phyloP scores from a whole-genome alignment of 2,888 invertebrate genomes.

The Mimumesa dahlbomi region DNA sequence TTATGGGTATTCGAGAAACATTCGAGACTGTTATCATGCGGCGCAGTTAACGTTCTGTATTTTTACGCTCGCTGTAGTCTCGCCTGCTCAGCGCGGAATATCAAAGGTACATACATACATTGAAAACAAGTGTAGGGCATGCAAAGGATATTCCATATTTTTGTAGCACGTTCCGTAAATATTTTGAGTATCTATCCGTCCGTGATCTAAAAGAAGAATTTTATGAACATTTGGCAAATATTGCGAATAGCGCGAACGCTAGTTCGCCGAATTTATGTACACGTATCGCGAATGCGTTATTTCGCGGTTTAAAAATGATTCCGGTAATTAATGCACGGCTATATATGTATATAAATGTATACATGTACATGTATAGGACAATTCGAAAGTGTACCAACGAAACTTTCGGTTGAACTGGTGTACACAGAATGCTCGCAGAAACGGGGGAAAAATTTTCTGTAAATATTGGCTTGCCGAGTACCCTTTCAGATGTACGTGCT shows the following conservation, averaged over 20 bases:
- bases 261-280: neutral
- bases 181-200: conserved; percentile 38
- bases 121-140: conserved; percentile 31
- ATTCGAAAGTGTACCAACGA: too few species aligned
- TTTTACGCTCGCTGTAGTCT: conserved; percentile 34
- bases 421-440: too few species aligned
- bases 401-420: too few species aligned
- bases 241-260: neutral
- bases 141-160: conserved; percentile 41
- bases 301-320: too few species aligned
- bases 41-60: conserved; percentile 46
- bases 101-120: conserved; percentile 22
- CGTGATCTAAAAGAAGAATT: conserved; percentile 33
- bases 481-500: too few species aligned
- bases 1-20: conserved; percentile 47
- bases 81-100: conserved; percentile 28
- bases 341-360: too few species aligned
- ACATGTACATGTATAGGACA: too few species aligned
- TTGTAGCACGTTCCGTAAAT: conserved; percentile 44
- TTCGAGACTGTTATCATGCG: conserved; percentile 39
- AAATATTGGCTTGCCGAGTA: too few species aligned
- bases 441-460: too few species aligned
- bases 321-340: too few species aligned
- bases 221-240: conserved; percentile 47
- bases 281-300: conserved; percentile 22